Conservation (phyloP, 2,113 vertebrate genomes). For the Sander vitreus region DNA sequence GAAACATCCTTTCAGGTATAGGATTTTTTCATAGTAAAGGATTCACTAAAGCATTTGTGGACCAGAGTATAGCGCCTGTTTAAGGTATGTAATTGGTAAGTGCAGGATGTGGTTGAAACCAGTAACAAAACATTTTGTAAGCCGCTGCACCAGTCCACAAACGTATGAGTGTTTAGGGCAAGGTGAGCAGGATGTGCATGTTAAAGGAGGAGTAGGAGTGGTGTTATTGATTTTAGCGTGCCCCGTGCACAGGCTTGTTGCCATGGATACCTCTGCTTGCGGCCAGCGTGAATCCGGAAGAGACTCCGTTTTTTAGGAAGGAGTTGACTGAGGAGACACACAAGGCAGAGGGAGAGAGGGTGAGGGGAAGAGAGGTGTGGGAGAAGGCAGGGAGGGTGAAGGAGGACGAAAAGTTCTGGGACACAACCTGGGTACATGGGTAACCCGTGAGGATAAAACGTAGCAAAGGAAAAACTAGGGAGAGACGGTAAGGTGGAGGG, state of each 20-base stretch:
- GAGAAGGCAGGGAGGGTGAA: constrained; percentile 23
- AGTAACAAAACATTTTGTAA: neutral
- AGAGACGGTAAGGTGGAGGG: constrained; percentile 16
- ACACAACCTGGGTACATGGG: constrained; percentile 42
- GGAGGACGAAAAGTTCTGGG: constrained; percentile 42
- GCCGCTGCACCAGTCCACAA: constrained; percentile 68
- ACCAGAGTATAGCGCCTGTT: constrained; percentile 37
- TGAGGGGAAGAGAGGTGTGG: constrained; percentile 65
- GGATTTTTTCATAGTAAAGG: constrained; percentile 40
- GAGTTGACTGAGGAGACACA: constrained; percentile 92
- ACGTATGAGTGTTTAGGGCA: constrained; percentile 65
- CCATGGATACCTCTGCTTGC: constrained; percentile 96
- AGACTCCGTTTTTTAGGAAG: constrained; percentile 97
- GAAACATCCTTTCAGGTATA: constrained; percentile 26
- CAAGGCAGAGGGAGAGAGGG: constrained; percentile 91
- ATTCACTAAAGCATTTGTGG: constrained; percentile 62
- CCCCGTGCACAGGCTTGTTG: constrained; percentile 80
- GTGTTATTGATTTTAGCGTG: constrained; percentile 70
- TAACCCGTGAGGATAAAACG: constrained; percentile 34
- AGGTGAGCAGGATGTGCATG: constrained; percentile 22
- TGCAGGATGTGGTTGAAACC: neutral
- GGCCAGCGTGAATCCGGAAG: constrained; percentile 95
- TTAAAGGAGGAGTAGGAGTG: constrained; percentile 26
- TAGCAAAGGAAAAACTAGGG: constrained; percentile 13
- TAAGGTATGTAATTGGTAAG: neutral